phyloP scores from a whole-genome alignment of 2,113 vertebrate species.

The Toxostoma redivivum region DNA sequence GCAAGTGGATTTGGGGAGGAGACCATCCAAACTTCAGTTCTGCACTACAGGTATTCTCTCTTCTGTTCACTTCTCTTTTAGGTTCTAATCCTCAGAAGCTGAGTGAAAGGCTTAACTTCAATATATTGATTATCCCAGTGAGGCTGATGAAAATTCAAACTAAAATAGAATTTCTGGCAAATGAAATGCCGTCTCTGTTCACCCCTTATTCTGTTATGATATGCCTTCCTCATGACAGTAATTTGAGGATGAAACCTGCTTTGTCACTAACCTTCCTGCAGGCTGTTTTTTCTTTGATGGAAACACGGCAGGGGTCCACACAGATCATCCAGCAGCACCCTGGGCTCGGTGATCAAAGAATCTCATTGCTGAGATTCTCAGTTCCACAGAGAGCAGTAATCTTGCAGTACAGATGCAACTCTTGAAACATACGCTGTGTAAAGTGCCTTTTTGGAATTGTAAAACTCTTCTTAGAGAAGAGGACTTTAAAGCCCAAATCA shows the following conservation, averaged over 20 bases:
- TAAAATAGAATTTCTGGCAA: not conserved
- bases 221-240: not conserved
- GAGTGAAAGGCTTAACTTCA: not conserved
- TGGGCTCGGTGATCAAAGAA: not conserved
- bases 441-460: not conserved
- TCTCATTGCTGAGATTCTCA: not conserved
- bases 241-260: not conserved
- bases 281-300: not conserved
- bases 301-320: not conserved
- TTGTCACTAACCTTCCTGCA: not conserved
- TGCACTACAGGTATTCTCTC: not conserved
- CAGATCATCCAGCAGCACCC: not conserved
- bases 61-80: not conserved
- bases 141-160: not conserved
- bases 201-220: not conserved
- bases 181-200: not conserved
- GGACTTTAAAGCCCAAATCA: not conserved
- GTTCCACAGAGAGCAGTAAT: not conserved
- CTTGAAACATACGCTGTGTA: not conserved
- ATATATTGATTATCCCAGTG: not conserved
- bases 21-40: not conserved
- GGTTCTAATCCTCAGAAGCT: not conserved
- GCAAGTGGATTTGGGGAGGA: not conserved
- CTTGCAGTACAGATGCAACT: not conserved
- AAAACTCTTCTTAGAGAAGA: not conserved